Percentiles rank a stretch among this genome's conserved stretches.
phyloP scores from a whole-genome alignment of 2,797 vertebrate species.

The Sphenopsis melanotis region DNA sequence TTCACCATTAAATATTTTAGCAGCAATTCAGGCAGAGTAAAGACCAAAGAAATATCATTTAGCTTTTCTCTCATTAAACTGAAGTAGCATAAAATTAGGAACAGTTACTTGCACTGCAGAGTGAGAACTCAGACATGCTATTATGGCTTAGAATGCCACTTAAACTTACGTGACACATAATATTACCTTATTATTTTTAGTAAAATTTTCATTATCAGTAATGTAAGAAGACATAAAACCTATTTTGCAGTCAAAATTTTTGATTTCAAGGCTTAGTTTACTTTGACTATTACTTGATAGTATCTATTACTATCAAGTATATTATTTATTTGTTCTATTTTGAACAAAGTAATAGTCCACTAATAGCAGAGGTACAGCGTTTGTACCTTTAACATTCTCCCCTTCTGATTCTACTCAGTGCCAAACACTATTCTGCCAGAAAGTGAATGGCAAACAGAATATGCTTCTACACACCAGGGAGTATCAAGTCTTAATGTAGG shows the following conservation, averaged over 20 bases:
- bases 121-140: not conserved
- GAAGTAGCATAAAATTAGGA: not conserved
- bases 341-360: not conserved
- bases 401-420: not conserved
- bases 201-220: not conserved
- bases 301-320: no score
- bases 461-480: not conserved
- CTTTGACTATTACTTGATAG: not conserved
- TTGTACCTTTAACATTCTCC: not conserved
- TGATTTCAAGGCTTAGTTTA: not conserved
- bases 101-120: not conserved
- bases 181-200: not conserved
- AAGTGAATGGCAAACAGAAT: not conserved
- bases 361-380: not conserved
- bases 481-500: not conserved
- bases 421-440: not conserved
- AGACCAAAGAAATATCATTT: not conserved
- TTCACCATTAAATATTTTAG: not conserved
- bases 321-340: not conserved
- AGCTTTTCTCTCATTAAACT: not conserved
- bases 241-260: not conserved
- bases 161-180: not conserved
- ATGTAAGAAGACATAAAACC: not conserved
- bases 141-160: not conserved
- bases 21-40: not conserved